Base-by-base conservation (phyloP, 1,140 invertebrate genomes). In the Nasonia longicornis region DNA sequence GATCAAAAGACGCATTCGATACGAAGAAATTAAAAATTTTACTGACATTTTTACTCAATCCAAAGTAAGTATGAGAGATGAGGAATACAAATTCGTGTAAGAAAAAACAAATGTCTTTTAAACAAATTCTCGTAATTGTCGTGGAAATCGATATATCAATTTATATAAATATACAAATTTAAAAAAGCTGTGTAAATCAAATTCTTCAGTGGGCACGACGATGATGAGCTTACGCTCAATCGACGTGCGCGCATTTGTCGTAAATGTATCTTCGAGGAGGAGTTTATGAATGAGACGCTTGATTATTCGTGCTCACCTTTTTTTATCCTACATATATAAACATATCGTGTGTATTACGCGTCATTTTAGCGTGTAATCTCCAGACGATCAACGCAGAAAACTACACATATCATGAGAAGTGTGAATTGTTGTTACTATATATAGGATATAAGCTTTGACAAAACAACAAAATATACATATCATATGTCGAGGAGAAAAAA, bases 361-460 rank as follows among this genome's bases (percentile, higher is more conserved):
- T 79, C 35, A 78, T 64, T 71, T n/a, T 71, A 66, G 66, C 11
- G 67, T 22, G 29, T 71, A 38, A 79, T 58, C 45, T 58, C 20
- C 64, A 38, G 42, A 45, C 26, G 66, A n/a, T 78, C 52, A 80
- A 48, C 38, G 22, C 58, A 73, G 35, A 52, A 52, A 70, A 58
- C n/a, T 58, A 81, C 8, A 77, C 42, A 76, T 81, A 76, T 81
- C 66, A 63, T 63, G n/a, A 77, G 63, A n/a, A 20, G 35, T 81
- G 74, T 77, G 74, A 76, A 71, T 81, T 38, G 66, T 81, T 81
- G 64, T 70, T 76, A 77, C 26, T 81, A 4, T 52, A 81, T 77
- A 4, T 52, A 81, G 66, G 52, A 71, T 81, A 38, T 81, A 81
- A 76, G 48, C 45, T 77, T 81, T 63, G 67, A 29, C 31, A 3